Base-by-base conservation (phyloP, 1,140 invertebrate species). In the Teleogryllus occipitalis region DNA sequence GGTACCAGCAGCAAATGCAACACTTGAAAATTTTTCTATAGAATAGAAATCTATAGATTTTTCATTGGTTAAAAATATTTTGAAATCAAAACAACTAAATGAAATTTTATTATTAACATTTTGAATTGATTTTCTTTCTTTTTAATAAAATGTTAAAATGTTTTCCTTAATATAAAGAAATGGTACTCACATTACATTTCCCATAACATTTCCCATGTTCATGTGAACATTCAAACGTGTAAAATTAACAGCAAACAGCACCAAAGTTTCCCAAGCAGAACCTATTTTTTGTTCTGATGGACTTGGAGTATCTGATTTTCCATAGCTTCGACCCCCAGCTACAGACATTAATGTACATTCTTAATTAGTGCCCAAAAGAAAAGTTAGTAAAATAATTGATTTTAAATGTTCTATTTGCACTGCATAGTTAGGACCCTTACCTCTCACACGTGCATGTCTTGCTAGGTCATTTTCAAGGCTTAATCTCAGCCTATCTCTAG, bases 181-280 rank as follows among this genome's bases (percentile, higher is more conserved):
- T 39, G 27, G 65, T 54, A 88, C 89, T 87, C 87, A 94, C 90
- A 92, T 92, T 54, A 98, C 97, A 85, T 98, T 98, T 27, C 97
- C 97, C 95, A 98, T 98, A 1, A 98, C 97, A 85, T 98, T 99
- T 22, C 97, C 96, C 96, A 99, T 99, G 86, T 98, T 98, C 94
- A 99, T 98, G 83, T 98, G 96, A 21, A 99, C 94, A 86, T 98
- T 97, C 39, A 99, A 88, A 82, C 94, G 93, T 7, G 96, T 97
- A 83, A 99, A 96, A 87, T 98, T 98, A 14, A 99, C 93, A 2
- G 96, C 96, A 88, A 98, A 98, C 49, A 99, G 87, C 4, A 99
- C 97, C 18, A 98, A 87, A 7, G 97, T 98, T 87, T 98, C 96
- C 97, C 97, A 99, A 22, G 93, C 91, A 7, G 93, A 85, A 80